Evolutionary conservation across 2,113 vertebrate species (phyloP), one percentile per base, ranked within the genome.

Genomic region (Noturus placidus): DNA sequence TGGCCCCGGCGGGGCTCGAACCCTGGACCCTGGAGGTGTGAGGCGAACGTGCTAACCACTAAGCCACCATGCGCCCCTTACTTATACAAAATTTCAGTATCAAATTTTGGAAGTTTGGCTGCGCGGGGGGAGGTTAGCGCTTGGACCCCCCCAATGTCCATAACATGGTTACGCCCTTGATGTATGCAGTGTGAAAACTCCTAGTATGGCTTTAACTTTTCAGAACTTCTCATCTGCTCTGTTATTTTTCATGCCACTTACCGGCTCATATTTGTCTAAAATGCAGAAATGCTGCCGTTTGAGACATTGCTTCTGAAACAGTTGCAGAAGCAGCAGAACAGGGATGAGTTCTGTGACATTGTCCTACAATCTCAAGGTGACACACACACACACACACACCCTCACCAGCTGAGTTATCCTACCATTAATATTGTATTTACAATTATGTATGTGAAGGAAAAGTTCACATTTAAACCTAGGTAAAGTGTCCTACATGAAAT

Each of bases 311-410:
- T 96, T 14, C 82, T 95, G 22, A 70, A 89, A 35, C 93, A 96
- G 86, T 95, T 99, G 85, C 96, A 97, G 93, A 93, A 92, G 83
- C 97, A 99, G 89, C 97, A 98, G 83, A 95, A 92, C 85, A 92
- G 91, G 0, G 95, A 94, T 15, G 93, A 94, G 89, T 97, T 97
- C 91, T 99, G 97, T 83, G 97, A 98, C 67, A 95, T 92, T 80
- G 88, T 97, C 87, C 95, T 99, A 72, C 93, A 92, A 80, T 96
- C 97, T 6, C 95, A 96, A 93, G 97, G 97, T 99, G 94, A 91
- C 91, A 0, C 82, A 4, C 25, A 46, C n/a, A 72, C 8, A 80
- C 6, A 54, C 38, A 81, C 5, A 14, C 52, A 82, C 78, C 84
- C 38, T 5, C 22, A 46, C 20, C 38, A 76, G 5, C 42, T 30